Base-by-base conservation (phyloP, 2,113 vertebrate species). In the Gavialis gangeticus region DNA sequence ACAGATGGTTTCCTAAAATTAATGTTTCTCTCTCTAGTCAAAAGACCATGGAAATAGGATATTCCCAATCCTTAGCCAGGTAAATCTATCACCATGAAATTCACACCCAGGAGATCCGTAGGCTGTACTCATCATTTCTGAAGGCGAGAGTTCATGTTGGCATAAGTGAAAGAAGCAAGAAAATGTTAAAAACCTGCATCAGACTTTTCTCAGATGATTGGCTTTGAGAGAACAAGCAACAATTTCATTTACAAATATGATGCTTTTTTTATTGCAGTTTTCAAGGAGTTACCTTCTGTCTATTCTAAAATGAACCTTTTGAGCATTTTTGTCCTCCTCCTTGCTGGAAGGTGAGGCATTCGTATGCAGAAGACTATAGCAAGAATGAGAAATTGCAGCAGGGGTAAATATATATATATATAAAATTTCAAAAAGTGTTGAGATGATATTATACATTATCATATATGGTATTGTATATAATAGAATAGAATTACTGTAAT, bases 1-100 rank as follows among this genome's bases (percentile, higher is more conserved):
- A 84, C 88, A 96, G 95, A 90, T 93, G 86, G 75, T 82, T 95
- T 96, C 71, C 82, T 89, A 80, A 92, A 91, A 87, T 96, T 30
- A 78, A 10, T 60, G 79, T 87, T 4, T 90, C 60, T 88, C 92
- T 84, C 21, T 87, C 15, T 81, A 19, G 88, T 93, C 87, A 80
- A 30, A 96, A 94, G 79, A n/a, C 60, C 82, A 57, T 1, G 0
- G 66, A 92, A 93, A 94, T 77, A 88, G 64, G 37, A 79, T 95
- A 93, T 90, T 79, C 77, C 64, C 86, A 89, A n/a, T 90, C 84
- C 84, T 34, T 69, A 25, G 60, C 27, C 55, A 92, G 82, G 86
- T 89, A 77, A 92, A 10, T 30, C 69, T 93, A 17, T 91, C 84
- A 84, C 88, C 71, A 34, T 34, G 34, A 84, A 18, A 58, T 87